Evolutionary conservation across 2,797 vertebrate genomes (phyloP), one percentile per base, ranked within the genome.

Genomic region (Falco berigora): DNA sequence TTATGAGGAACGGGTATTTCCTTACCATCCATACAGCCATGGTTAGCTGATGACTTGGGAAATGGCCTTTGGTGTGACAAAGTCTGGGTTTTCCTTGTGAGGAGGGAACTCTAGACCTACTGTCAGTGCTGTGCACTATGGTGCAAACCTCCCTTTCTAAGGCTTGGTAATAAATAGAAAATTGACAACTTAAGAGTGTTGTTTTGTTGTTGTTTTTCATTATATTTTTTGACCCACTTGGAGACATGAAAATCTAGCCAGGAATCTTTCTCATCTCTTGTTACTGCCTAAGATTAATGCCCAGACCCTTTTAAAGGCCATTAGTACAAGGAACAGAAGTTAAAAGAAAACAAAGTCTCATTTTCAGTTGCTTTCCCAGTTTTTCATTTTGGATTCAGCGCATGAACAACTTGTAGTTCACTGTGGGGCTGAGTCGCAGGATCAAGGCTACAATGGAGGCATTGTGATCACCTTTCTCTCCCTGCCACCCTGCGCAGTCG

Each of bases 391-490:
- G 82, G 79, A 95, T 96, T 96, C 94, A 80, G 89, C 1, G 3
- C 92, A 77, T 96, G 92, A 96, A 68, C 0, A 20, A 77, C 61
- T 93, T 80, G 78, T 80, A 77, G 93, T 91, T 93, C 2, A 17
- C 86, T 0, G 10, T 91, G 76, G 88, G 94, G 78, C 71, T 85
- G 86, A 91, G 91, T 74, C 4, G 72, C 50, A 47, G 88, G 80
- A 96, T 93, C 89, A 77, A 86, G 92, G 66, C 94, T 77, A 96
- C 95, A 96, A 95, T 91, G 84, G 91, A 88, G 47, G 66, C 92
- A 92, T 97, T 96, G 94, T 96, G 68, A 87, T 95, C 95, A 95
- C 95, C 94, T 96, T 96, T 91, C 91, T 86, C 50, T 78, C 64
- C 74, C 92, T 6, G 2, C 92, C 46, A 27, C 86, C 72, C 93